Conservation (phyloP, 2,797 vertebrate species). For the Pelochelys cantorii region DNA sequence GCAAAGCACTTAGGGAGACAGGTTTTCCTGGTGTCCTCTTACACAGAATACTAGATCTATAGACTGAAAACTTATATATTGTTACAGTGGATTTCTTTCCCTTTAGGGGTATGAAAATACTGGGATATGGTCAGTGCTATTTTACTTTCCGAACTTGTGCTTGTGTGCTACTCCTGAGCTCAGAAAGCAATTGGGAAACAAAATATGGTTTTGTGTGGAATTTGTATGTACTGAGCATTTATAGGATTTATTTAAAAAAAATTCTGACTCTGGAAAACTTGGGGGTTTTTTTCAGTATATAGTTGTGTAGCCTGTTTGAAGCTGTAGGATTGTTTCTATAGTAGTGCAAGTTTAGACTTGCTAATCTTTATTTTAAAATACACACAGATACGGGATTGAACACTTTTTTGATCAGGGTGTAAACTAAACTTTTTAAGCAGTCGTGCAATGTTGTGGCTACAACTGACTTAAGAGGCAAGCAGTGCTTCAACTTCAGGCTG, state of each 20-base stretch:
- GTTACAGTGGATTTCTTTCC: not conserved
- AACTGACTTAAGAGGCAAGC: not conserved
- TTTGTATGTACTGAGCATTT: accelerated
- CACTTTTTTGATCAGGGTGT: not conserved
- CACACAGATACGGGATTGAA: not conserved
- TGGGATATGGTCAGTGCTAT: not conserved
- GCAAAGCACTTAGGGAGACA: not conserved
- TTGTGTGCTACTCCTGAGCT: not conserved
- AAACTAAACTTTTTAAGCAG: not conserved
- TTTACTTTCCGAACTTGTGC: not conserved
- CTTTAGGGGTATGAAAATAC: not conserved
- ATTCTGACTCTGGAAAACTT: not conserved
- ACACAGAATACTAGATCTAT: not conserved
- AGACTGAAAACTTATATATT: not conserved
- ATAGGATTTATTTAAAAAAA: not conserved
- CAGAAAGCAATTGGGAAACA: constrained; percentile 20
- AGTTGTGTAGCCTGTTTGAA: accelerated
- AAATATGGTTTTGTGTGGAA: not conserved
- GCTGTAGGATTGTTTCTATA: not conserved
- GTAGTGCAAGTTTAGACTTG: not conserved
- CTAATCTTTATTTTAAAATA: not conserved
- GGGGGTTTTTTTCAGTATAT: not conserved
- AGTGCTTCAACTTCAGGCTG: not conserved
- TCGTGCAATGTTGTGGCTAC: not conserved
- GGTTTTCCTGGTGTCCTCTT: not conserved